A percentile compares a stretch with the other conserved stretches of the same genome.
phyloP scores from a whole-genome alignment of 2,888 invertebrate species.

The Polydrusus tereticollis region DNA sequence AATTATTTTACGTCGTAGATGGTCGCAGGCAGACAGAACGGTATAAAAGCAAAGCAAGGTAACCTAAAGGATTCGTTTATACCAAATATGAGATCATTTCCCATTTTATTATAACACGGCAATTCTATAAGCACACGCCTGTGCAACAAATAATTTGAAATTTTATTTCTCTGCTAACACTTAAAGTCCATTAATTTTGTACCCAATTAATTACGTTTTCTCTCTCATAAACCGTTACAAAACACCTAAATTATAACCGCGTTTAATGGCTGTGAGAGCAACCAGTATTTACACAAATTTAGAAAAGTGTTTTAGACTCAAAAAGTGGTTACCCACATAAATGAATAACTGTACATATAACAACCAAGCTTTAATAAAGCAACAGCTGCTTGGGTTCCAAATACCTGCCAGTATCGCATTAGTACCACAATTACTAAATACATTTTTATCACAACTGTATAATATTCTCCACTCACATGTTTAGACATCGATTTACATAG shows the following conservation, averaged over 20 bases:
- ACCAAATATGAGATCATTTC: too few species aligned
- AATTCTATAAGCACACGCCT: too few species aligned
- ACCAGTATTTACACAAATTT: background rate
- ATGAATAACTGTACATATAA: background rate
- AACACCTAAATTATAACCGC: background rate
- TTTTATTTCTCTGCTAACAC: background rate
- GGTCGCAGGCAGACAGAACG: background rate
- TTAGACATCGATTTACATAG: too few species aligned
- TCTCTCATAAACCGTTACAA: background rate
- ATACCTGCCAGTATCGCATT: background rate
- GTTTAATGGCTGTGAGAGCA: background rate
- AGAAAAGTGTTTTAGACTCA: background rate
- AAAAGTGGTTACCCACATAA: background rate
- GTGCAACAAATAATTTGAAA: background rate
- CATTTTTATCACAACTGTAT: too few species aligned
- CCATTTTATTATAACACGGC: too few species aligned
- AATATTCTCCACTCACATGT: too few species aligned
- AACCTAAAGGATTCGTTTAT: too few species aligned
- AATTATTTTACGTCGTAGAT: conserved; percentile 1
- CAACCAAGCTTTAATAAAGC: too few species aligned
- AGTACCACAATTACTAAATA: background rate
- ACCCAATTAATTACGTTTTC: background rate
- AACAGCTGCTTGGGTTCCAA: too few species aligned
- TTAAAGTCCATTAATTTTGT: background rate
- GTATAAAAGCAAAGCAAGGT: too few species aligned